These are phyloP conservation scores for Tapera naevia DNA, from an alignment of 2,797 vertebrate species.

Conservation along the genomic window DNA sequence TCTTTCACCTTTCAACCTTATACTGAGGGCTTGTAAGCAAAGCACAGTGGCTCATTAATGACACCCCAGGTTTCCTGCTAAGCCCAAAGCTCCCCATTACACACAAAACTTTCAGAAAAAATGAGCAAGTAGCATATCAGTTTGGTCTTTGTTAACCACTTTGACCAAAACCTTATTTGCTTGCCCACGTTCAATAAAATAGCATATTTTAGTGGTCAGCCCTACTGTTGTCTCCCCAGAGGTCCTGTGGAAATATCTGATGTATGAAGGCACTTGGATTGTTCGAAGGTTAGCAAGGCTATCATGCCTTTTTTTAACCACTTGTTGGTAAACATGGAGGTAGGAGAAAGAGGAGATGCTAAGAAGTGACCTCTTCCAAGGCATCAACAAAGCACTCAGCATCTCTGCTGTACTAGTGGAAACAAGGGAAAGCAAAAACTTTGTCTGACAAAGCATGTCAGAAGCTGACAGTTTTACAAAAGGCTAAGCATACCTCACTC, in stretches of 20 bases:
- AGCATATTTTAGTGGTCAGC: conserved; percentile 27
- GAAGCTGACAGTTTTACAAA: background rate
- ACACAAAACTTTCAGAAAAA: conserved; percentile 23
- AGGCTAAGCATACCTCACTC: background rate
- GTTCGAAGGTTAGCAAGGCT: background rate
- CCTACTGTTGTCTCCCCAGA: background rate
- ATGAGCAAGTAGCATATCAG: background rate
- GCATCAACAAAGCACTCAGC: background rate
- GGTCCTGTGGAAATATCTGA: background rate
- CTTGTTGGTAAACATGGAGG: background rate
- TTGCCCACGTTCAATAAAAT: conserved; percentile 42
- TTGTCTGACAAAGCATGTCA: background rate
- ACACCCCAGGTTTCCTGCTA: conserved; percentile 19
- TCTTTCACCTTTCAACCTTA: conserved; percentile 29
- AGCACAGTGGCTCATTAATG: background rate
- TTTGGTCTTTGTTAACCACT: conserved; percentile 18
- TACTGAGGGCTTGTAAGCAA: background rate
- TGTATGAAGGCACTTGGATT: background rate
- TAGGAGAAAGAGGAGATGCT: background rate
- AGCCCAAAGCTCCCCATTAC: background rate
- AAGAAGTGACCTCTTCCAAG: background rate
- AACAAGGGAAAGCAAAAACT: background rate
- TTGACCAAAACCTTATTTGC: conserved; percentile 34
- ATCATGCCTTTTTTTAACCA: background rate
- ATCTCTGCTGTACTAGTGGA: background rate